A percentile compares a stretch with the other conserved stretches of the same genome.
These are phyloP conservation scores for Cyanocitta stelleri DNA, from an alignment of 2,113 vertebrate species.

Conservation along the genomic window DNA sequence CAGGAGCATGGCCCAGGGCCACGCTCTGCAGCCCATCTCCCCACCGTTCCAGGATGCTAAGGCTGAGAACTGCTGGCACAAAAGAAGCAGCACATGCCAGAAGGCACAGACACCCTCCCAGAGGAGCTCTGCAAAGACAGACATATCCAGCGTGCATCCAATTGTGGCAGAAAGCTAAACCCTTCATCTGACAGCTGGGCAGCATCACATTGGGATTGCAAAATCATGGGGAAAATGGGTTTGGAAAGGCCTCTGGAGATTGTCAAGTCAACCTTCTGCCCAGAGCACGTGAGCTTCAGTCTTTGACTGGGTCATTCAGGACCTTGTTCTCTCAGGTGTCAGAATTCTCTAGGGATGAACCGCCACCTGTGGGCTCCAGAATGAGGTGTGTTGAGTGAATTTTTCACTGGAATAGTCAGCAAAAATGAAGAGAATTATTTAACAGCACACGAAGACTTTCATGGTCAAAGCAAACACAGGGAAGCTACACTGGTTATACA, in stretches of 20 bases:
- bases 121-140: constrained; percentile 26
- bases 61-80: not conserved
- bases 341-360: not conserved
- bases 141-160: constrained; percentile 49
- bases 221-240: accelerated
- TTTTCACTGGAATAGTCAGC: not conserved
- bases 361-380: not conserved
- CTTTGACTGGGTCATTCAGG: not conserved
- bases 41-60: not conserved
- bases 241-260: not conserved
- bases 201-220: not conserved
- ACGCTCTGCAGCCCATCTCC: constrained; percentile 26
- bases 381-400: not conserved
- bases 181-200: not conserved
- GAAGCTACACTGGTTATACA: not conserved
- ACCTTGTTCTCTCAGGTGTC: not conserved
- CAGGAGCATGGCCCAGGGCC: not conserved
- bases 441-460: not conserved
- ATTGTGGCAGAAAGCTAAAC: constrained; percentile 43
- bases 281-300: not conserved
- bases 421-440: not conserved
- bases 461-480: not conserved
- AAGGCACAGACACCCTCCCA: not conserved
- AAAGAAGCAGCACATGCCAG: not conserved
- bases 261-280: not conserved